These are phyloP conservation scores for Ochropleura plecta DNA, from an alignment of 2,888 invertebrate genomes.

Conservation along the genomic window DNA sequence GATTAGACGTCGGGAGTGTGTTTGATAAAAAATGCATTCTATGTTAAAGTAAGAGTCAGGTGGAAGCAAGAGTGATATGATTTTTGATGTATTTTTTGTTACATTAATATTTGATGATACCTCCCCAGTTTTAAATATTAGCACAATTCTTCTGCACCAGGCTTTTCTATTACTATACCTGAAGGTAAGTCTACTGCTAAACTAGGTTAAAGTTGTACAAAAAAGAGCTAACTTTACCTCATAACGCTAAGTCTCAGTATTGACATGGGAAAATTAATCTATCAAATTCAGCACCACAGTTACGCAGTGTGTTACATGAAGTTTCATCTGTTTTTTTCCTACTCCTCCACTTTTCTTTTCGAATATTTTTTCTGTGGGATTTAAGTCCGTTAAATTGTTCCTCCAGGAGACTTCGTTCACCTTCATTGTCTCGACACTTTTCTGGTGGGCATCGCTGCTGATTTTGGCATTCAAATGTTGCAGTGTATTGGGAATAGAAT, in stretches of 20 bases:
- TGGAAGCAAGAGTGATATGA: slow-evolving; percentile 21
- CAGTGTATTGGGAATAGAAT: neutral
- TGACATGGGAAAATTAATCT: neutral
- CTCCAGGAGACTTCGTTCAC: neutral
- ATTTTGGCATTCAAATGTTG: neutral
- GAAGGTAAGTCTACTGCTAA: neutral
- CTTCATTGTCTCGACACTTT: neutral
- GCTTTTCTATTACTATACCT: neutral
- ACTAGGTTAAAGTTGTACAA: neutral
- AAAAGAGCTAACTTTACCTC: neutral
- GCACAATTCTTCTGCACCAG: neutral
- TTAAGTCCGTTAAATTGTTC: neutral
- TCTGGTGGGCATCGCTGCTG: neutral
- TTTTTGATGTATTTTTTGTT: neutral
- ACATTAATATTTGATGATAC: neutral
- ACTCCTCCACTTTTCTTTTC: neutral
- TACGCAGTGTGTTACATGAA: neutral
- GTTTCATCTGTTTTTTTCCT: neutral
- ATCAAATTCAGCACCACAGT: neutral
- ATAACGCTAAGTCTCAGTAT: neutral
- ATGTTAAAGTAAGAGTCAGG: slow-evolving; percentile 39
- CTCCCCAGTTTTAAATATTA: neutral
- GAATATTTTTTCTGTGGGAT: neutral
- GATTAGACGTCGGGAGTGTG: slow-evolving; percentile 64
- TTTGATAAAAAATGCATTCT: slow-evolving; percentile 56